phyloP scores from a whole-genome alignment of 2,113 vertebrate species.

The Marcusenius ussheri region DNA sequence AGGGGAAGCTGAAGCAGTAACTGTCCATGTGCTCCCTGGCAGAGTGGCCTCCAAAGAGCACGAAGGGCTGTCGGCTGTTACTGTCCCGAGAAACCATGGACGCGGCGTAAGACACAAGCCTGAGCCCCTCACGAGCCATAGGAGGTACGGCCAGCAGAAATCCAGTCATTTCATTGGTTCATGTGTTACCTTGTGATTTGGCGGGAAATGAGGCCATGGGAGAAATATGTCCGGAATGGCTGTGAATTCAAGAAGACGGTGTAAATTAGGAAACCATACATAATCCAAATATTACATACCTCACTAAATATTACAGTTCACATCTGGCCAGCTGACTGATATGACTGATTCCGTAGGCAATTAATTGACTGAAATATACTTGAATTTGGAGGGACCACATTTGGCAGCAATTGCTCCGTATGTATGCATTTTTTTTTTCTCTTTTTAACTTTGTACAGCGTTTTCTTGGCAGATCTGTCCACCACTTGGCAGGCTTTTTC shows the following conservation, averaged over 20 bases:
- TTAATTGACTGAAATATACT: neutral
- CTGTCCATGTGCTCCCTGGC: constrained; percentile 75
- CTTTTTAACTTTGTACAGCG: neutral
- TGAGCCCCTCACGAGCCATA: neutral
- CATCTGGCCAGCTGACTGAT: neutral
- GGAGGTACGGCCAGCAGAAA: neutral
- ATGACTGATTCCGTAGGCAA: neutral
- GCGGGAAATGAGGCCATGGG: constrained; percentile 88
- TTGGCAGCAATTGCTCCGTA: neutral
- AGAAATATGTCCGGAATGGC: constrained; percentile 89
- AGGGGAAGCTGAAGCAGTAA: constrained; percentile 87
- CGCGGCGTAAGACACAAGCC: neutral
- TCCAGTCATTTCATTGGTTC: neutral
- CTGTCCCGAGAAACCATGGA: constrained; percentile 43
- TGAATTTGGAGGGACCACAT: neutral
- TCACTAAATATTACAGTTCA: neutral
- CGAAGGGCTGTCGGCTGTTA: constrained; percentile 78
- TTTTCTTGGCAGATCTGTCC: neutral
- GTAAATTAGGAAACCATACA: neutral
- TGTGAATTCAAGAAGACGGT: constrained; percentile 40
- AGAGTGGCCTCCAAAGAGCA: constrained; percentile 85
- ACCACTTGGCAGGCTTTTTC: neutral
- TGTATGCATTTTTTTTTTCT: neutral
- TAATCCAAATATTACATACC: neutral
- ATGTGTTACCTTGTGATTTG: constrained; percentile 78